phyloP scores from a whole-genome alignment of 2,888 invertebrate genomes.

The Dryococelus australis region DNA sequence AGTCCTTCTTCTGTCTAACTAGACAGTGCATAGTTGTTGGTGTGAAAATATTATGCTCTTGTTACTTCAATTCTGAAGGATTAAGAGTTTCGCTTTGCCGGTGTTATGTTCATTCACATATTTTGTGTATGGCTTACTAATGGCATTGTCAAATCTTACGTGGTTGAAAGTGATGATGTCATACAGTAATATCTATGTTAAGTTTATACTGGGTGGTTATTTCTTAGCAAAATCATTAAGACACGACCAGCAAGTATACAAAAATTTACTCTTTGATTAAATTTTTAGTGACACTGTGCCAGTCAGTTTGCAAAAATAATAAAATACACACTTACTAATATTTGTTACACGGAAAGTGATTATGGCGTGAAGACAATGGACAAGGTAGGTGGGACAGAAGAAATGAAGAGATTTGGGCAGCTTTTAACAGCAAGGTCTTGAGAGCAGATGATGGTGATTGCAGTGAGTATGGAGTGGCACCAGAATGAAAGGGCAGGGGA shows the following conservation, averaged over 20 bases:
- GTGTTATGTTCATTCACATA: no score
- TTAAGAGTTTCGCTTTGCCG: no score
- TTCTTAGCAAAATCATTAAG: not conserved
- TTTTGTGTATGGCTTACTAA: conserved; percentile 3
- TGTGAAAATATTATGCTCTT: no score
- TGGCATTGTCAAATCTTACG: not conserved
- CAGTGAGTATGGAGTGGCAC: no score
- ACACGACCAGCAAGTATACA: not conserved
- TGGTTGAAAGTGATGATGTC: not conserved
- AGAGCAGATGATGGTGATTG: no score
- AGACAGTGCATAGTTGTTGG: no score
- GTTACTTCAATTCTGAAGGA: no score
- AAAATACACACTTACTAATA: not conserved
- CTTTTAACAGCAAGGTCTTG: no score
- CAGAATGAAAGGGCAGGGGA: no score
- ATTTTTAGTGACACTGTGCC: conserved; percentile 1
- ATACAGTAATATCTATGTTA: no score
- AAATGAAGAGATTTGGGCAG: no score
- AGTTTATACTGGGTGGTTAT: not conserved
- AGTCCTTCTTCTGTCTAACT: no score
- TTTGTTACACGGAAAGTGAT: conserved; percentile 9
- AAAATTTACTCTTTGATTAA: not conserved
- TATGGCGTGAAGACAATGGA: not conserved
- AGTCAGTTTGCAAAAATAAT: not conserved
- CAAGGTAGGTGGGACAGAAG: not conserved